Evolutionary conservation across 2,113 vertebrate genomes (phyloP).

Genomic region (Melanerpes formicivorus): DNA sequence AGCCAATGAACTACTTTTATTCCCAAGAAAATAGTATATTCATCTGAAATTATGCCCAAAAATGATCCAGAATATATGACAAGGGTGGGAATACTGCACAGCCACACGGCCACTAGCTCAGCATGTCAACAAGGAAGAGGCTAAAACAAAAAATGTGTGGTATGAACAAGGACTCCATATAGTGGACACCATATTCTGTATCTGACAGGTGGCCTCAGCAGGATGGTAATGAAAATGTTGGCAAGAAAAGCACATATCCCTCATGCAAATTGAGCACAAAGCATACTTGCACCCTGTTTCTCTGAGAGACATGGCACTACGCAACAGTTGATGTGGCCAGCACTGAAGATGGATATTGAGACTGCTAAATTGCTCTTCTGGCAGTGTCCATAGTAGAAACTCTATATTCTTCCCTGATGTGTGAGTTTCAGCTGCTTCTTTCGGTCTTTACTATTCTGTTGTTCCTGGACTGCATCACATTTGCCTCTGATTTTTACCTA

Average conservation of each 20-base stretch:
- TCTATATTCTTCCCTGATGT: neutral
- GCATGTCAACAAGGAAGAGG: neutral
- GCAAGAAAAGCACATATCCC: constrained; percentile 13
- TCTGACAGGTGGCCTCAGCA: constrained; percentile 30
- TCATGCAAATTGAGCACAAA: constrained; percentile 40
- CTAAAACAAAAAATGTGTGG: neutral
- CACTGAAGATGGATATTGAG: neutral
- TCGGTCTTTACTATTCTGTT: neutral
- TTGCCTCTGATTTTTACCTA: neutral
- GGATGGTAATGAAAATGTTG: constrained; percentile 39
- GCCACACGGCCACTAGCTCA: neutral
- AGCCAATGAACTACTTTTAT: constrained; percentile 3
- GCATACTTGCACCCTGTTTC: constrained; percentile 12
- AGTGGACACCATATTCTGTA: neutral
- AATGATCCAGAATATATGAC: neutral
- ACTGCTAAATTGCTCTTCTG: constrained; percentile 1
- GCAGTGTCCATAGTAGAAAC: neutral
- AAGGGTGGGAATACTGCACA: neutral
- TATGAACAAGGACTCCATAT: neutral
- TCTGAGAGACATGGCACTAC: neutral
- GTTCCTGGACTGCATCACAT: neutral
- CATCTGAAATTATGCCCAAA: neutral
- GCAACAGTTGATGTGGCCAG: neutral
- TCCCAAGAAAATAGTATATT: neutral
- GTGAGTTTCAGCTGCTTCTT: neutral